Conservation (phyloP, 1,140 invertebrate species). For the Drosophila tristis region DNA sequence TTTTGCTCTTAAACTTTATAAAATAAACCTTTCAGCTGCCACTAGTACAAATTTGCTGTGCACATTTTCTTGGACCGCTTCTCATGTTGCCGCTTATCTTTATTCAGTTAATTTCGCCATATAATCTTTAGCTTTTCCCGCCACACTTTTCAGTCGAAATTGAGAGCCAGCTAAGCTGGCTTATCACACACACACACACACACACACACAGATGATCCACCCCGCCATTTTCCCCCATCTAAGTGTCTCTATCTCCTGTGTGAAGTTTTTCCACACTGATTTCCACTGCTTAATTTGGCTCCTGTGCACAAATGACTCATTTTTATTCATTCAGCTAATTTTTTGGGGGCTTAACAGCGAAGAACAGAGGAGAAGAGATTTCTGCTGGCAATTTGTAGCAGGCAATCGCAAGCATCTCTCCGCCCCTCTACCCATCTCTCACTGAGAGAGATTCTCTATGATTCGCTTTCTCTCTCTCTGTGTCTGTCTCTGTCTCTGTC, state of each 20-base stretch:
- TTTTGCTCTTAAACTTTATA: background rate
- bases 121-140: conserved; percentile 26
- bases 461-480: background rate
- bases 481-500: background rate
- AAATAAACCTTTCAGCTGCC: background rate
- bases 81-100: conserved; percentile 5
- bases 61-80: background rate
- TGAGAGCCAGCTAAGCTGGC: conserved; percentile 22
- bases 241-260: background rate
- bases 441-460: conserved; percentile 11
- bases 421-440: conserved; percentile 10
- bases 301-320: conserved; percentile 58
- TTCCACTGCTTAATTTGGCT: conserved; percentile 64
- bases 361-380: conserved; percentile 4
- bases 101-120: conserved; percentile 18
- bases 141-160: conserved; percentile 25
- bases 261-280: conserved; percentile 35
- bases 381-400: conserved; percentile 48
- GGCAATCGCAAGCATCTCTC: conserved; percentile 39
- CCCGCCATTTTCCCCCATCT: no score
- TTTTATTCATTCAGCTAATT: conserved; percentile 78
- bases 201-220: conserved; percentile 1
- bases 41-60: background rate
- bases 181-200: conserved; percentile 49
- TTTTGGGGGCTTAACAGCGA: conserved; percentile 23